Conservation (phyloP, 1,140 invertebrate genomes). For the Meteorus sp. region DNA sequence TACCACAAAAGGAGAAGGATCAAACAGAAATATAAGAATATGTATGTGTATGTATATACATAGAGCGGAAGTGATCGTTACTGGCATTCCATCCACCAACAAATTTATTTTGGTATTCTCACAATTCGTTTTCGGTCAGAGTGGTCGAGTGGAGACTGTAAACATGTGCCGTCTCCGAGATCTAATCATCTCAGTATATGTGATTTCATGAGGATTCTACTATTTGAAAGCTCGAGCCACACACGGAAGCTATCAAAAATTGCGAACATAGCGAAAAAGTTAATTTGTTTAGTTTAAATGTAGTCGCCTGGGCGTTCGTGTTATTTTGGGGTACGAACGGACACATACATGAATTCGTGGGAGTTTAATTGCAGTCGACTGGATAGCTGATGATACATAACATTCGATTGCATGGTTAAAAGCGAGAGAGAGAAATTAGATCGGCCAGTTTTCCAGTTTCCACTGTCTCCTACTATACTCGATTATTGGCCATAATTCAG, state of each 20-base stretch:
- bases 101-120: slow-evolving; percentile 30
- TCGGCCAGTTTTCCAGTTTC: slow-evolving; percentile 36
- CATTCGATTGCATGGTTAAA: not conserved
- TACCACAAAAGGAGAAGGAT: slow-evolving; percentile 3
- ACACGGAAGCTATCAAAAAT: not conserved
- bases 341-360: too few relatives aligned
- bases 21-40: slow-evolving; percentile 8
- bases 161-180: slow-evolving; percentile 25
- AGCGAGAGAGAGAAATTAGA: not conserved
- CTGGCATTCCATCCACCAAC: slow-evolving; percentile 44
- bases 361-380: not conserved
- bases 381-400: not conserved
- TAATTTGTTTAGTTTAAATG: too few relatives aligned
- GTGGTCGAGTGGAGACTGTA: slow-evolving; percentile 27
- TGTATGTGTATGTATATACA: not conserved
- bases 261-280: not conserved
- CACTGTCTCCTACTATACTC: slow-evolving; percentile 27
- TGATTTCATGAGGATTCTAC: too few relatives aligned
- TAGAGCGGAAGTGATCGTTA: slow-evolving; percentile 18
- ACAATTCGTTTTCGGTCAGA: slow-evolving; percentile 19
- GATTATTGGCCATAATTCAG: slow-evolving; percentile 30
- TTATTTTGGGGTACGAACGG: too few relatives aligned
- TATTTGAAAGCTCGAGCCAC: too few relatives aligned
- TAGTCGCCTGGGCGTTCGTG: too few relatives aligned
- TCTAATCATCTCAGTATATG: slow-evolving; percentile 15